Base-by-base conservation (phyloP, 2,888 invertebrate species). In the Zygaena filipendulae region DNA sequence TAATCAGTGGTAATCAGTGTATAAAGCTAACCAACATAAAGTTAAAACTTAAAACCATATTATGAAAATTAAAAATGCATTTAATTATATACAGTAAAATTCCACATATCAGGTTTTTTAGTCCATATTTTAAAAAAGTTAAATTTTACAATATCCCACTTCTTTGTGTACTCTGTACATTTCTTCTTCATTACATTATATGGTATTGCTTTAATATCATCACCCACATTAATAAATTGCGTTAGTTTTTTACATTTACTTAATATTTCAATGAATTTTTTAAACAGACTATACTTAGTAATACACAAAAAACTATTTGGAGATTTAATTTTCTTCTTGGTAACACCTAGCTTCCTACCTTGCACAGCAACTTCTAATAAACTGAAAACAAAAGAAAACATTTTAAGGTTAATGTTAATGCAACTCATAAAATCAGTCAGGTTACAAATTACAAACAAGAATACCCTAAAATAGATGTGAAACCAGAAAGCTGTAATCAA, bases 311-410 rank as follows among this genome's bases (percentile, higher is more conserved):
- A 69, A 24, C 60, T 72, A 8, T 54, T 71, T 10, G 62, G 59
- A 11, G 49, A 54, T 26, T 60, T 54, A 13, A 61, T 48, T 33
- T 70, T 74, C 48, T 87, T 91, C 53, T 88, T 91, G 0, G 91
- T 92, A 2, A 86, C 72, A 3, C 95, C 95, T 55, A 91, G 87
- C 38, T 86, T 90, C 46, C 82, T 84, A 3, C 95, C 95, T 50
- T 88, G 85, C 1, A 92, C 88, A 11, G 86, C 83, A 13, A 93
- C 85, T 72, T 94, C 91, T 23, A 74, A 58, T 16, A 81, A 47
- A 28, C 90, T 91, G 52, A 35, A 80, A 80, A 28, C 32, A 40
- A 43, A 36, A 37, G 23, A 11, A 25, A 13, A 21, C 11, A 31
- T 2, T 21, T 11, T 4, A 19, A 10, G n/a, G 11, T 12, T 7